These are phyloP conservation scores for Cassiopea xamachana DNA, from an alignment of 30 jellyfish, hydroid and myxozoan genomes.

Conservation along the genomic window DNA sequence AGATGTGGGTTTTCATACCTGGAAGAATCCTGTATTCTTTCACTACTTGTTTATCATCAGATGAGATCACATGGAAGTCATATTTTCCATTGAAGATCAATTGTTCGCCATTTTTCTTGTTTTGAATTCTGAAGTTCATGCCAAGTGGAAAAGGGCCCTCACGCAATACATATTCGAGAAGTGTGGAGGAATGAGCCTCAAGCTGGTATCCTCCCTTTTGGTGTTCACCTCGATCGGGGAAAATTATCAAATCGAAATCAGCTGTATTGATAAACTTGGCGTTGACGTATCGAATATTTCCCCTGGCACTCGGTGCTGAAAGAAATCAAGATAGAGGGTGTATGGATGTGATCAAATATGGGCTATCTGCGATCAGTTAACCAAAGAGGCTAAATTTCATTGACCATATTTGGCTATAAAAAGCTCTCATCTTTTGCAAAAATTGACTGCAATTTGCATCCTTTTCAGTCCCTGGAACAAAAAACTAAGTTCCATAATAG, in stretches of 20 bases:
- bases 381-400: too few relatives aligned
- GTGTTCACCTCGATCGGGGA: conserved; percentile 95
- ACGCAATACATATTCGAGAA: conserved; percentile 88
- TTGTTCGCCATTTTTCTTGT: conserved; percentile 71
- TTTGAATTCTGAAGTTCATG: conserved; percentile 76
- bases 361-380: too few relatives aligned
- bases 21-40: conserved; percentile 62
- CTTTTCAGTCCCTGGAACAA: too few relatives aligned
- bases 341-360: too few relatives aligned
- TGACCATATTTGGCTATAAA: too few relatives aligned
- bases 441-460: too few relatives aligned
- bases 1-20: conserved; percentile 24
- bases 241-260: conserved; percentile 61
- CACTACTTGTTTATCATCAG: conserved; percentile 88
- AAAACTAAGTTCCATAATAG: too few relatives aligned
- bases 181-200: conserved; percentile 83
- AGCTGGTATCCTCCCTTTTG: conserved; percentile 79
- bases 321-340: background rate
- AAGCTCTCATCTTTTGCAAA: too few relatives aligned
- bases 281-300: conserved; percentile 85
- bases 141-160: conserved; percentile 97
- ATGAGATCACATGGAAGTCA: conserved; percentile 77
- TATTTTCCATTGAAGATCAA: conserved; percentile 57
- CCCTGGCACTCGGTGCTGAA: conserved; percentile 81
- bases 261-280: conserved; percentile 86